Percentiles rank a stretch among this genome's conserved stretches.
Evolutionary conservation across 2,113 vertebrate species (phyloP).

Genomic region (Albula goreensis): DNA sequence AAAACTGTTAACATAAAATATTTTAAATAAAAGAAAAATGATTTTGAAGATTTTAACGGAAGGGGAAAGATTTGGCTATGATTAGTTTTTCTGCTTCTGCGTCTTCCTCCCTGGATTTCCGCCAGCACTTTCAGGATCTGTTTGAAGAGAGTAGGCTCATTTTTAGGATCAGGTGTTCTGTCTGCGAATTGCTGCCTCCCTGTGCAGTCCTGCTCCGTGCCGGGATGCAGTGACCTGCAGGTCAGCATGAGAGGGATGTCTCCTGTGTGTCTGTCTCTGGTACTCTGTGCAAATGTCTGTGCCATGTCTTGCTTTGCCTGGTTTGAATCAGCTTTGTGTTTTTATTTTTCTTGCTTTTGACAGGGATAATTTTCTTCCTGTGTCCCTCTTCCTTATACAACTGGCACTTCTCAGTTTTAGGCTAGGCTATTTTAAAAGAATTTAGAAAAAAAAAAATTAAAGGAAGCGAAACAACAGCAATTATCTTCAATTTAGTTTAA

Average conservation of each 20-base stretch:
- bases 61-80: not conserved
- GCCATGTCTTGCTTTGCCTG: not conserved
- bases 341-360: not conserved
- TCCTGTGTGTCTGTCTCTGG: conserved; percentile 1
- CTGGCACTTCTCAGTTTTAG: too few species aligned
- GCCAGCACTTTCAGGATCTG: conserved; percentile 38
- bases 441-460: too few species aligned
- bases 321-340: not conserved
- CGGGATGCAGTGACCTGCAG: not conserved
- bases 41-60: too few species aligned
- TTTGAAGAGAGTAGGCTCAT: conserved; percentile 1
- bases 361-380: not conserved
- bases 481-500: too few species aligned
- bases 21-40: not conserved
- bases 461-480: too few species aligned
- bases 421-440: too few species aligned
- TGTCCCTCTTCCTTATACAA: too few species aligned
- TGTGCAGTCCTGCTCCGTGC: too few species aligned
- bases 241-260: not conserved
- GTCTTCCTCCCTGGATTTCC: conserved; percentile 30
- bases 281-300: not conserved
- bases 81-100: not conserved
- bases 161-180: not conserved
- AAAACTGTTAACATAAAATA: not conserved
- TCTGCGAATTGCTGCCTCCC: too few species aligned